These are phyloP conservation scores for Hirudo medicinalis DNA, from an alignment of 1,140 invertebrate species.

Conservation along the genomic window DNA sequence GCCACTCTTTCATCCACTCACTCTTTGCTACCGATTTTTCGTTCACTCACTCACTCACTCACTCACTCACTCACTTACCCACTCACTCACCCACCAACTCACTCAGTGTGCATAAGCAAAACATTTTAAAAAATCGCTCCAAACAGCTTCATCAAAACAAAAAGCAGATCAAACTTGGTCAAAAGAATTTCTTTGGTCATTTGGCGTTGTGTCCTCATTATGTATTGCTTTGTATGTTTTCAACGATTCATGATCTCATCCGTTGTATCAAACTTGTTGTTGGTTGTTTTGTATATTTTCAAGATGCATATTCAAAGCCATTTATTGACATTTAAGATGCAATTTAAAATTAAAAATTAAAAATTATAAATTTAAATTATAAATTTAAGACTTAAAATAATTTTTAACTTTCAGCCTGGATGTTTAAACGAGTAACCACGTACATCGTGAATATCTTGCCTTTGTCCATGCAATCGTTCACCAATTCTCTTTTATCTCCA, in stretches of 20 bases:
- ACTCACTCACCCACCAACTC: constrained; percentile 13
- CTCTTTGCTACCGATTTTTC: not conserved
- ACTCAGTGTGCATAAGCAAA: not conserved
- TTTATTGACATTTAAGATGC: too few relatives aligned
- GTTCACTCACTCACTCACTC: constrained; percentile 12
- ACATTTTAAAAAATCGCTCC: not conserved
- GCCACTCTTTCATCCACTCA: constrained; percentile 14
- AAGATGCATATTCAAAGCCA: not conserved
- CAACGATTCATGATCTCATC: not conserved
- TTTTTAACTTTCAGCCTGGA: not conserved
- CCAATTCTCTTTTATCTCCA: constrained; percentile 10
- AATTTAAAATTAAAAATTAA: too few relatives aligned
- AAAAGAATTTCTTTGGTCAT: not conserved
- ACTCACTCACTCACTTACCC: constrained; percentile 13
- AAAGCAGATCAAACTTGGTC: not conserved
- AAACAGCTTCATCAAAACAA: not conserved
- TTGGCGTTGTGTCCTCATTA: not conserved
- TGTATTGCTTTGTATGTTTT: not conserved
- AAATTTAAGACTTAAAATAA: not conserved
- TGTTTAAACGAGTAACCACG: not conserved
- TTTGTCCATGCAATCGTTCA: constrained; percentile 17
- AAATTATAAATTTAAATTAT: too few relatives aligned
- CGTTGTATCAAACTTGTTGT: not conserved
- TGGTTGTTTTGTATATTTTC: not conserved
- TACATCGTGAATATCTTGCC: too few relatives aligned